Evolutionary conservation across 1,140 invertebrate species (phyloP).

Genomic region (Philopotamus ludificatus): DNA sequence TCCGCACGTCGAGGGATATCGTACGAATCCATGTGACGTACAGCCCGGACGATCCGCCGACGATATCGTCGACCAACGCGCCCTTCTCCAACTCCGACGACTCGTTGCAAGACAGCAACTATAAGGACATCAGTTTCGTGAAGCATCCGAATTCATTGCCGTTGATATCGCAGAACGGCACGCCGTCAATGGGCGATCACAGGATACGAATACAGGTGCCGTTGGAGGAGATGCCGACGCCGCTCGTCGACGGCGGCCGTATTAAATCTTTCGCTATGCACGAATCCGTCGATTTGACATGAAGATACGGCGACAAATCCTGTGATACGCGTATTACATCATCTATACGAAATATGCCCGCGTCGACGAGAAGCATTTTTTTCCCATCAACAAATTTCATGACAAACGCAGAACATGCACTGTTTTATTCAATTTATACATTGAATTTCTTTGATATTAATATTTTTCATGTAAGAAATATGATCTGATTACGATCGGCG

Average conservation of each 20-base stretch:
- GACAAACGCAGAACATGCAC: no score
- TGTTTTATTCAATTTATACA: neutral
- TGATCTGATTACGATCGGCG: no score
- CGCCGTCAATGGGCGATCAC: conserved; percentile 57
- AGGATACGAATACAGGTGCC: conserved; percentile 67
- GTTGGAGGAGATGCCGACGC: conserved; percentile 66
- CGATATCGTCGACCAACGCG: conserved; percentile 50
- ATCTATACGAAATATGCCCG: no score
- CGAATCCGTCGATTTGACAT: conserved; percentile 26
- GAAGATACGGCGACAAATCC: no score
- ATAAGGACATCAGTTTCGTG: neutral
- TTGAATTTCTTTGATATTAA: no score
- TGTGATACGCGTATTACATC: no score
- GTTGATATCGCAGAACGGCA: conserved; percentile 26
- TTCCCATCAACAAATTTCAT: no score
- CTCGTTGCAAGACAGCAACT: conserved; percentile 7
- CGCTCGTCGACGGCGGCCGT: conserved; percentile 65
- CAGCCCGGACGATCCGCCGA: conserved; percentile 49
- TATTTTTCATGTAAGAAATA: no score
- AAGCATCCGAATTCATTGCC: conserved; percentile 28
- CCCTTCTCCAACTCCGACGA: conserved; percentile 37
- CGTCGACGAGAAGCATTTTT: no score
- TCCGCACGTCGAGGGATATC: conserved; percentile 60
- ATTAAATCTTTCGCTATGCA: conserved; percentile 54
- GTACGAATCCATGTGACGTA: conserved; percentile 77